phyloP scores from a whole-genome alignment of 2,113 vertebrate species.

The Prietella phreatophila region DNA sequence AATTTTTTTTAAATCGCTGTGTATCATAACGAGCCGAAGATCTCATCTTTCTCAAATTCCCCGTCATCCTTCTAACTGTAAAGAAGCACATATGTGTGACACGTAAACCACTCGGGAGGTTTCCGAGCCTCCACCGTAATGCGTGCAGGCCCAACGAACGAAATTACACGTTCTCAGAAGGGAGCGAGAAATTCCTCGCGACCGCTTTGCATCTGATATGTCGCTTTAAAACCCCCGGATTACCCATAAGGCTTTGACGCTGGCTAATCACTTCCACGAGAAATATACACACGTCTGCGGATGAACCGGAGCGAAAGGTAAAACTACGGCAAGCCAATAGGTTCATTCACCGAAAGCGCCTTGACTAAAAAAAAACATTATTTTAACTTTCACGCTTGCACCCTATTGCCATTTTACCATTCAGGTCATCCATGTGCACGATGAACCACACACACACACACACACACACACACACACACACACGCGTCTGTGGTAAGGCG shows the following conservation, averaged over 20 bases:
- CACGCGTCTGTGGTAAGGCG: neutral
- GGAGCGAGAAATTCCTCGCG: neutral
- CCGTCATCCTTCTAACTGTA: neutral
- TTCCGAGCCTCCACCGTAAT: neutral
- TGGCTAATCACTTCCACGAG: neutral
- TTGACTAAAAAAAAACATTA: neutral
- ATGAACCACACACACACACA: neutral
- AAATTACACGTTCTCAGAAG: neutral
- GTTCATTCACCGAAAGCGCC: neutral
- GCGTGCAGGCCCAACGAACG: neutral
- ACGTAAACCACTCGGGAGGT: neutral
- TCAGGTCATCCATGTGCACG: neutral
- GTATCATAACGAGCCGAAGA: neutral
- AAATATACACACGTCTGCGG: neutral
- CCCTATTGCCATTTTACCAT: neutral
- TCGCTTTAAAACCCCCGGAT: neutral
- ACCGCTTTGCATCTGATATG: neutral
- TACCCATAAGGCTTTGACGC: constrained; percentile 10
- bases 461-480: neutral
- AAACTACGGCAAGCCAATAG: neutral
- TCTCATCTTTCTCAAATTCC: neutral
- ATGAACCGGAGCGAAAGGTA: neutral
- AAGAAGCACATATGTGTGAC: neutral
- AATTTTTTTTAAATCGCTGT: neutral
- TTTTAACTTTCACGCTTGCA: neutral